Evolutionary conservation across 1,140 invertebrate species (phyloP), one percentile per base, ranked within the genome.

Genomic region (Orchesella cincta): DNA sequence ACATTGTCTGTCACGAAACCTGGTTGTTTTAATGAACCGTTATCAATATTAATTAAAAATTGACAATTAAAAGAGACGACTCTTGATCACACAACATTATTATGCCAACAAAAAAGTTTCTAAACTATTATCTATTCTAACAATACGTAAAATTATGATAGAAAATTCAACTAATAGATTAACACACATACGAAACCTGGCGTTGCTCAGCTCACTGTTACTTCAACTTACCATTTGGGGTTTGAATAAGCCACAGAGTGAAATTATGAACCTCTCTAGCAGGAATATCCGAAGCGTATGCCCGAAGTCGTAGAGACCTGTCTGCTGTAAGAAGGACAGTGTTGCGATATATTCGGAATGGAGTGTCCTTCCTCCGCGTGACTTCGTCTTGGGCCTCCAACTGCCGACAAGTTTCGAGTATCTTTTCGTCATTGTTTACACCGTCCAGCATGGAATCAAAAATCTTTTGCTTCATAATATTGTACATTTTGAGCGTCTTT

Each of bases 371-470:
- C 5, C 1, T n/a, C 29, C 81, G 12, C 0, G 36, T 18, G 1
- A 54, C 16, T 0, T 1, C 2, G 46, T 80, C 75, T 0, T 36
- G 35, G 5, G 12, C 46, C 34, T 81, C 81, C n/a, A 81, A 1
- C 20, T 73, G 75, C 16, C 35, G 1, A 51, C 78, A 80, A 18
- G 77, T 26, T 14, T 75, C 77, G 2, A 81, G n/a, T 31, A 81
- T 81, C 16, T 79, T 31, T 0, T 80, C 78, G 39, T 81, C 81
- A 39, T 81, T 81, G 0, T 29, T 51, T 3, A 57, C 8, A 18
- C 8, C 62, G 12, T 33, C 62, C 8, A 28, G 23, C 0, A 29
- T 29, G 0, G 31, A 31, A 51, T 81, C 76, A 33, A 70, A 81
- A 23, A 74, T 70, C 20, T 80, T 75, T 51, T 81, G 78, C 28